These are phyloP conservation scores for Seriola rivoliana DNA, from an alignment of 2,113 vertebrate genomes.

Conservation along the genomic window DNA sequence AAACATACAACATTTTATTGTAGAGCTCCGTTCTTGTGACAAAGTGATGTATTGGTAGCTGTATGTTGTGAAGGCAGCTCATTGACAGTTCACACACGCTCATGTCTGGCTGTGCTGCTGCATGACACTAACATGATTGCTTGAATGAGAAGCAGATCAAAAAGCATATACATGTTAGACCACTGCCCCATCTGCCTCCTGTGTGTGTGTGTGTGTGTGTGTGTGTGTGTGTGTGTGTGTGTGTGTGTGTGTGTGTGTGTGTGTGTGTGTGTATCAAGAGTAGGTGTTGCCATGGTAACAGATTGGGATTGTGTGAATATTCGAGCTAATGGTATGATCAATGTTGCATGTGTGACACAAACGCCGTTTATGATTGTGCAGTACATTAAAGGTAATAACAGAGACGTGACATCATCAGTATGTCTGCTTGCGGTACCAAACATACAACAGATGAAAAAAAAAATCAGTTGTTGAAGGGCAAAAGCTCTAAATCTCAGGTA, in stretches of 20 bases:
- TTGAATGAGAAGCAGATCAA: conserved; percentile 63
- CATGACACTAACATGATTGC: conserved; percentile 70
- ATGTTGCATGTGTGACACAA: conserved; percentile 63
- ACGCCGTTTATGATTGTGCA: conserved; percentile 51
- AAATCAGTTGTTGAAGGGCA: conserved; percentile 49
- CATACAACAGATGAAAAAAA: neutral
- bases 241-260: conserved; percentile 7
- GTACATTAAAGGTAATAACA: conserved; percentile 56
- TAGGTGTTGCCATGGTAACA: conserved; percentile 72
- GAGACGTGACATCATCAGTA: conserved; percentile 36
- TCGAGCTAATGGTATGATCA: conserved; percentile 66
- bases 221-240: conserved; percentile 4
- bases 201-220: conserved; percentile 27
- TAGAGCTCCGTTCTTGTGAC: conserved; percentile 7
- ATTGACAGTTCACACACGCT: conserved; percentile 60
- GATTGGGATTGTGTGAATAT: conserved; percentile 29
- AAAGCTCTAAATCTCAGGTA: conserved; percentile 42
- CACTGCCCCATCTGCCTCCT: conserved; percentile 42
- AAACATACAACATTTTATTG: conserved; percentile 49
- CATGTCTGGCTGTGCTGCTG: conserved; percentile 44
- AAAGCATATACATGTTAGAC: conserved; percentile 67
- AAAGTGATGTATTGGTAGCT: conserved; percentile 18
- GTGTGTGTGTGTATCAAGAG: conserved; percentile 25
- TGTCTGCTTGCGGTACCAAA: conserved; percentile 38
- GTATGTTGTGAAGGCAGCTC: conserved; percentile 38